These are phyloP conservation scores for Nanger granti DNA, from an alignment of 2,113 vertebrate genomes.

Conservation along the genomic window DNA sequence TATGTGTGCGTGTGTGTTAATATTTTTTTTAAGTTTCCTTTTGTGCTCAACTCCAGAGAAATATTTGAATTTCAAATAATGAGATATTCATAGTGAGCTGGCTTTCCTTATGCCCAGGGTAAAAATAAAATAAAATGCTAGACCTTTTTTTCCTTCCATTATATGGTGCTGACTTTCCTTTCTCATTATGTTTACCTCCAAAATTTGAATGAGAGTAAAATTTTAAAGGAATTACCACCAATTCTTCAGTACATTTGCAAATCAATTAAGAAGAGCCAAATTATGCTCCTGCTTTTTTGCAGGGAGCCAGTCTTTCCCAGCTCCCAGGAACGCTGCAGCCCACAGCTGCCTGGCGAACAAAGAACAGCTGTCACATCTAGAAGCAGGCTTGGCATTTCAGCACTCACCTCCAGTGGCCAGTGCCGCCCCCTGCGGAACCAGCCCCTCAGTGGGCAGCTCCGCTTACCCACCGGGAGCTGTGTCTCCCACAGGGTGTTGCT, in stretches of 20 bases:
- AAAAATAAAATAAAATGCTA: conserved; percentile 40
- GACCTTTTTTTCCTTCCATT: neutral
- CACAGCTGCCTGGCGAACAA: conserved; percentile 48
- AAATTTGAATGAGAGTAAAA: conserved; percentile 44
- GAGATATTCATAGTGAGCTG: conserved; percentile 59
- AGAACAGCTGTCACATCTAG: neutral
- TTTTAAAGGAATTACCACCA: conserved; percentile 4
- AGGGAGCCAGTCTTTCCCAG: neutral
- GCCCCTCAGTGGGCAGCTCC: neutral
- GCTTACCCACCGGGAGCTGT: neutral
- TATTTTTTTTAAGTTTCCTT: conserved; percentile 55
- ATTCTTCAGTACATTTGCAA: conserved; percentile 63
- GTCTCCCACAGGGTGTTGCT: neutral
- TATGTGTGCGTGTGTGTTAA: conserved; percentile 13
- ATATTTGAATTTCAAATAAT: conserved; percentile 76
- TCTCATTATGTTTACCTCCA: conserved; percentile 4
- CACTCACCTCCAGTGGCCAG: neutral
- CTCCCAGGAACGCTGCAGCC: neutral
- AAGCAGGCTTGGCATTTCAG: neutral
- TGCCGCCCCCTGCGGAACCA: neutral
- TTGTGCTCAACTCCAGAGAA: conserved; percentile 60
- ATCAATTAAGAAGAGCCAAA: conserved; percentile 61
- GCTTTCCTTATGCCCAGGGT: conserved; percentile 18
- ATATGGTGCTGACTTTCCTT: neutral
- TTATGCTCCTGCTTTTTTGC: neutral